Conservation (phyloP, 2,113 vertebrate species). For the Nansenia antarctica region DNA sequence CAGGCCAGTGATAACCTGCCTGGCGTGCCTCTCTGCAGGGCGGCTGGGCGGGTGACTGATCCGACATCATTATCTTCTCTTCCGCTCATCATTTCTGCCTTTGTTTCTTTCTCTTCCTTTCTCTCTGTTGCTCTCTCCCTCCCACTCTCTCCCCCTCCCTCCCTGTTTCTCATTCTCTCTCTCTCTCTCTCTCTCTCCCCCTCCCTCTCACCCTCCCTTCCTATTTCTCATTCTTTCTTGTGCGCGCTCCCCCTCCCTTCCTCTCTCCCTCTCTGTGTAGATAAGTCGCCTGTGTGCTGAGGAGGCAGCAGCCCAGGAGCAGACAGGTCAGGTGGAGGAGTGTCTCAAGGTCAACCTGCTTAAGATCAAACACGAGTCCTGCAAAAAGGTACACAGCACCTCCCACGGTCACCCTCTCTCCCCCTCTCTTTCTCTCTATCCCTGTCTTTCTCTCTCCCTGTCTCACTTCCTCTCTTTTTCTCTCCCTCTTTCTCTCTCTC, state of each 20-base stretch:
- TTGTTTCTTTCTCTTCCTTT: background rate
- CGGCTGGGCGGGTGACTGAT: no score
- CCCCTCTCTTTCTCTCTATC: no score
- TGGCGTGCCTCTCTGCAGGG: no score
- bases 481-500: no score
- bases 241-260: background rate
- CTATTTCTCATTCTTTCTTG: background rate
- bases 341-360: slow-evolving; percentile 96
- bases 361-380: slow-evolving; percentile 88
- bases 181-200: background rate
- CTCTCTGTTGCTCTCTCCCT: background rate
- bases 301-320: slow-evolving; percentile 96
- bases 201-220: background rate
- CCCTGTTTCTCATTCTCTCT: background rate
- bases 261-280: slow-evolving; percentile 58
- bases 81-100: no score
- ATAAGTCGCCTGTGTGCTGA: slow-evolving; percentile 91
- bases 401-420: no score
- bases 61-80: background rate
- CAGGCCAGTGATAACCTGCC: no score
- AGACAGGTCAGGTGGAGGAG: slow-evolving; percentile 97
- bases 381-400: slow-evolving; percentile 95
- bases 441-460: no score
- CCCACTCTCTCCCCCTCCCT: background rate
- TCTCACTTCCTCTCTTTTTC: no score